These are phyloP conservation scores for zebrafish (Danio rerio) DNA, from an alignment of 2,113 vertebrate genomes.

Conservation along the genomic window DNA sequence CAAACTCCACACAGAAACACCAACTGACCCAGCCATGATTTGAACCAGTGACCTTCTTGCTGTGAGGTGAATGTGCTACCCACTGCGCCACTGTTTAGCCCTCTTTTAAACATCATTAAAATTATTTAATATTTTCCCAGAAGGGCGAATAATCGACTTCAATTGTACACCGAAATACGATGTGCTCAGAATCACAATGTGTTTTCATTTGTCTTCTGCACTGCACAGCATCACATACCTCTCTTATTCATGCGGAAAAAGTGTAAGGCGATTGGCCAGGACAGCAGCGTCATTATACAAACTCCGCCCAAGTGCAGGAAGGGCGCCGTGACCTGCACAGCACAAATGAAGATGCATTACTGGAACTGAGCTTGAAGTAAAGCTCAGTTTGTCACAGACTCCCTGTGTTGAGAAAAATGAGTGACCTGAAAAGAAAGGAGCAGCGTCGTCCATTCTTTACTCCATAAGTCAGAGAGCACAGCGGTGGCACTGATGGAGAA, in stretches of 20 bases:
- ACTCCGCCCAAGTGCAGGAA: slow-evolving; percentile 85
- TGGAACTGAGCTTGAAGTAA: neutral
- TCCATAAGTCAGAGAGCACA: slow-evolving; percentile 79
- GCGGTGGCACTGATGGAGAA: slow-evolving; percentile 76
- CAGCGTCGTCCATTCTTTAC: slow-evolving; percentile 81
- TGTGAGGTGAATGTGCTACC: no score
- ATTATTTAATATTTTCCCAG: no score
- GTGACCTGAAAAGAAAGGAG: slow-evolving; percentile 85
- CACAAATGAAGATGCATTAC: neutral
- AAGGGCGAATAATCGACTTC: no score
- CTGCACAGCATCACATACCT: slow-evolving; percentile 67
- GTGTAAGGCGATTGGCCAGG: slow-evolving; percentile 86
- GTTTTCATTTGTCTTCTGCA: neutral
- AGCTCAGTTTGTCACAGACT: neutral
- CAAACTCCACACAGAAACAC: no score
- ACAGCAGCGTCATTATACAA: slow-evolving; percentile 78
- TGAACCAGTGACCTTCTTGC: no score
- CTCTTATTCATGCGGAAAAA: slow-evolving; percentile 83
- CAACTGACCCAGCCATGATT: no score
- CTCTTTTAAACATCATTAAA: no score
- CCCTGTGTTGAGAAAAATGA: neutral
- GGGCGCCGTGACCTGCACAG: slow-evolving; percentile 81
- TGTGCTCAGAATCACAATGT: neutral
- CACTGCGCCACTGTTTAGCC: no score
- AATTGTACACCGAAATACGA: neutral